Base-by-base conservation (phyloP, 2,888 invertebrate species). In the Oscheius onirici region DNA sequence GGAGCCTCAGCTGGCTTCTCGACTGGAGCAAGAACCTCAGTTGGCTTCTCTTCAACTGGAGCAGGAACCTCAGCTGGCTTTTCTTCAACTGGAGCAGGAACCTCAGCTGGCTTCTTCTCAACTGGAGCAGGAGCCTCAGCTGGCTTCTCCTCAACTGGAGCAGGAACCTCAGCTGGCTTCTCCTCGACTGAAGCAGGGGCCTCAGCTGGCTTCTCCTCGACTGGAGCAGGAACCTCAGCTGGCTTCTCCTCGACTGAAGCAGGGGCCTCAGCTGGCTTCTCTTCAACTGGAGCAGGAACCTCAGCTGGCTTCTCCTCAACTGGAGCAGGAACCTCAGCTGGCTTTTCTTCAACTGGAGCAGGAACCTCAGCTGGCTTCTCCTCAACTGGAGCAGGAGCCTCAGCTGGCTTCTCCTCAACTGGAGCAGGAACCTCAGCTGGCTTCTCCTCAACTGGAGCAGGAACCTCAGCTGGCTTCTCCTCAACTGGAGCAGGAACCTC, bases 251-350 rank as follows among this genome's bases (percentile, higher is more conserved):
- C 51, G 17, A 51, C 51, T 51, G 51, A 17, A 51, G 51, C 60
- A 15, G 65, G 20, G 6, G 52, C 49, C 24, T 65, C 51, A 22
- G 22, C 65, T 8, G 20, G 44, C 20, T 65, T 28, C 51, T 70
- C 71, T 49, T 69, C 49, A 10, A 34, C 46, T 15, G 26, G 11
- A 20, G 17, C 41, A 3, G 28, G 40, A n/a, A 40, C 61, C 15
- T 46, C 41, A 15, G 28, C 22, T 3, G 41, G 34, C 22, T 60
- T 57, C 57, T 57, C 57, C 57, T 57, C 57, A 26, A 55, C 55
- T 24, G 55, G 17, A 60, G 41, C 41, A n/a, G 61, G 13, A 1
- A 54, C 71, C 51, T 76, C 55, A n/a, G 13, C 65, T 71, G 73
- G 51, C 49, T 66, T 51, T n/a, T 71, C 67, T 24, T 41, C 44